These are phyloP conservation scores for Drosophila anomalipes DNA, from an alignment of 2,888 invertebrate genomes.

Conservation along the genomic window DNA sequence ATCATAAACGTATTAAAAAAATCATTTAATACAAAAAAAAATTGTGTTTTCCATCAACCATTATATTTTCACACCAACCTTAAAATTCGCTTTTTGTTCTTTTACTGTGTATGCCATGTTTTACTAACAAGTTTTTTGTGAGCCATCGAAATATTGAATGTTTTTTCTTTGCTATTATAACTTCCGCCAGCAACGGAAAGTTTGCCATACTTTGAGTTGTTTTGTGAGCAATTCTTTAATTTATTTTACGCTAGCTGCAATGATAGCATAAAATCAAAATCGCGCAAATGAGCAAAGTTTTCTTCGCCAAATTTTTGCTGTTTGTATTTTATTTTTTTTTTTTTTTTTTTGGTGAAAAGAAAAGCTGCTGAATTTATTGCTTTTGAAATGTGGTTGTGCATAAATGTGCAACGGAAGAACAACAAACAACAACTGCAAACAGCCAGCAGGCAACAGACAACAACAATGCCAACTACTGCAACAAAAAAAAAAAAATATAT, in stretches of 20 bases:
- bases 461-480: constrained; percentile 38
- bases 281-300: constrained; percentile 78
- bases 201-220: constrained; percentile 49
- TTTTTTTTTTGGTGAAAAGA: constrained; percentile 36
- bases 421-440: constrained; percentile 38
- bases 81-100: too few relatives aligned
- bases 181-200: constrained; percentile 32
- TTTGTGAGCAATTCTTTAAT: constrained; percentile 55
- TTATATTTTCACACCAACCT: constrained; percentile 1
- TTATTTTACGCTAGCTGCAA: constrained; percentile 45
- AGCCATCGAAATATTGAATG: constrained; percentile 54
- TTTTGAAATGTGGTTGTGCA: constrained; percentile 75
- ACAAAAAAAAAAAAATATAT: constrained; percentile 3
- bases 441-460: constrained; percentile 45
- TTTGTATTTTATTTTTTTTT: constrained; percentile 4
- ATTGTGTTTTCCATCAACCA: not conserved
- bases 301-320: constrained; percentile 31
- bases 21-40: not conserved
- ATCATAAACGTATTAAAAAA: not conserved
- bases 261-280: constrained; percentile 63
- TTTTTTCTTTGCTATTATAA: constrained; percentile 34
- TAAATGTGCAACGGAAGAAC: constrained; percentile 65
- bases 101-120: constrained; percentile 23
- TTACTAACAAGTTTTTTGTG: constrained; percentile 28
- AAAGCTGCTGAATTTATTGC: constrained; percentile 78